Percentiles rank a stretch among this genome's conserved stretches.
Evolutionary conservation across 2,113 vertebrate genomes (phyloP).

Genomic region (Ceyx melanurus): DNA sequence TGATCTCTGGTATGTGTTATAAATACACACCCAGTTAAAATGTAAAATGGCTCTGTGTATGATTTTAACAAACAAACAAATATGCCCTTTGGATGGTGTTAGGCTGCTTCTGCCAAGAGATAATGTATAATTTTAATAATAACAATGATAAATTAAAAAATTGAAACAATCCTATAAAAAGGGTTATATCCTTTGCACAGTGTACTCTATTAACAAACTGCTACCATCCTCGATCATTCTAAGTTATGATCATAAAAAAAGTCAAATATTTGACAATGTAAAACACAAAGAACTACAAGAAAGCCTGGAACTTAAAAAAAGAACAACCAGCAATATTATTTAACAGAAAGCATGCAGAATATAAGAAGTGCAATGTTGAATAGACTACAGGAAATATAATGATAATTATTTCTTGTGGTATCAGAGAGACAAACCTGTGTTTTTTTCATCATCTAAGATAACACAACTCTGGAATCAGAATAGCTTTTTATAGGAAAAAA

Average conservation of each 20-base stretch:
- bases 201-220: neutral
- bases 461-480: neutral
- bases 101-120: neutral
- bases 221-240: neutral
- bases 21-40: neutral
- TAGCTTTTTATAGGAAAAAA: neutral
- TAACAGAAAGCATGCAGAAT: neutral
- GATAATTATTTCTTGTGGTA: neutral
- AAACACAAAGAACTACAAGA: neutral
- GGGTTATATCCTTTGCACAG: neutral
- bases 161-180: neutral
- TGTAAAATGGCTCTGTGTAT: neutral
- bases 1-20: neutral
- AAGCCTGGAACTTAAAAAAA: neutral
- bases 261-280: neutral
- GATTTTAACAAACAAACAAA: neutral
- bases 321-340: neutral
- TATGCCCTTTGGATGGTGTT: rapidly evolving
- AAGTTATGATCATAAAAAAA: neutral
- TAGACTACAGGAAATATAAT: neutral
- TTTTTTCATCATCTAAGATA: neutral
- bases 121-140: neutral
- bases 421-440: neutral
- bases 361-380: neutral
- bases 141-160: neutral